Percentiles rank a stretch among this genome's conserved stretches.
phyloP scores from a whole-genome alignment of 1,140 invertebrate species.

The Telenomus remus region DNA sequence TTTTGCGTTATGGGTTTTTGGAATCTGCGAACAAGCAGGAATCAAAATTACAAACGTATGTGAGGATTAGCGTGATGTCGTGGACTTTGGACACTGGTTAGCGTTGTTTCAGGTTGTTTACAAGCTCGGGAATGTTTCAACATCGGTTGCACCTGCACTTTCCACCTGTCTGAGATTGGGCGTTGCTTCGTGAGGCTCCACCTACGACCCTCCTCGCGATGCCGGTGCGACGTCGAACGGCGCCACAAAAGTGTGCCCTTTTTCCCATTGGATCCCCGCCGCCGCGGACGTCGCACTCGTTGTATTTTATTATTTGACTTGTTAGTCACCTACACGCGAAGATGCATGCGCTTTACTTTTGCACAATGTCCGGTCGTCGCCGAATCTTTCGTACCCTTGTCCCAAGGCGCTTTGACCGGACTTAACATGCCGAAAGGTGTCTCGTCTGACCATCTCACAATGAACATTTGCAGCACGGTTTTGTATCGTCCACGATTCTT shows the following conservation, averaged over 20 bases:
- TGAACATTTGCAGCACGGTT: too few species aligned
- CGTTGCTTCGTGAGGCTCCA: constrained; percentile 56
- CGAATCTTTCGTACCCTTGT: constrained; percentile 23
- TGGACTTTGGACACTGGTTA: neutral
- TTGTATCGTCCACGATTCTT: too few species aligned
- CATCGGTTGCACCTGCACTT: constrained; percentile 53
- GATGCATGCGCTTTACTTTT: constrained; percentile 58
- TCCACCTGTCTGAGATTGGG: constrained; percentile 60
- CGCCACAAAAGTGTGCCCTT: constrained; percentile 49
- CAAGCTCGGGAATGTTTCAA: constrained; percentile 26
- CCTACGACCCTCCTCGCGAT: constrained; percentile 58
- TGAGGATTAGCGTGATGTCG: neutral
- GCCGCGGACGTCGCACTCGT: constrained; percentile 37
- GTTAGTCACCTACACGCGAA: constrained; percentile 56
- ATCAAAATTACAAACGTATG: neutral
- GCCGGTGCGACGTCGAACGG: constrained; percentile 49
- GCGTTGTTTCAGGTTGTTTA: constrained; percentile 26
- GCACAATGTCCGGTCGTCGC: constrained; percentile 12
- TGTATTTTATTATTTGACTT: constrained; percentile 62
- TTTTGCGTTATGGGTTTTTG: too few species aligned
- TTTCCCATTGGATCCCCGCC: constrained; percentile 60
- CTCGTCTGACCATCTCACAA: too few species aligned
- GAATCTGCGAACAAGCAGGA: too few species aligned
- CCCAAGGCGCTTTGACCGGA: constrained; percentile 22
- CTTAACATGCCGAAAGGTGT: constrained; percentile 17